These are phyloP conservation scores for Andrena flavipes DNA, from an alignment of 2,888 invertebrate genomes.

Conservation along the genomic window DNA sequence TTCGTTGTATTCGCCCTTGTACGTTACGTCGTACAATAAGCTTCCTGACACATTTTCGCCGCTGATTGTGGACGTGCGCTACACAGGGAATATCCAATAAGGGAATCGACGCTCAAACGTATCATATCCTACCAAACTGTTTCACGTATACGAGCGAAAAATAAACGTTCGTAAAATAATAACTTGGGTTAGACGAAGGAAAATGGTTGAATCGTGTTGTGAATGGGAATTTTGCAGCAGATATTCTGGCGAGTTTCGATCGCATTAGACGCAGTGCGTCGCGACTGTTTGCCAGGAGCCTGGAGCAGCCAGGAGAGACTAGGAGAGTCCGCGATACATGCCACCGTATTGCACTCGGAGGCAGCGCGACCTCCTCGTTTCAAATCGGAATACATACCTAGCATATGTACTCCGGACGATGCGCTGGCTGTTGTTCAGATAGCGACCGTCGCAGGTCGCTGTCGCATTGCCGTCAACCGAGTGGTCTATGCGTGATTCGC, in stretches of 20 bases:
- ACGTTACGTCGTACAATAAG: neutral
- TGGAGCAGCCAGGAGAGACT: too few relatives aligned
- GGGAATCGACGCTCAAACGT: neutral
- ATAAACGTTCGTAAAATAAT: too few relatives aligned
- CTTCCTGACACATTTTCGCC: slow-evolving; percentile 5
- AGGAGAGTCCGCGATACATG: slow-evolving; percentile 68
- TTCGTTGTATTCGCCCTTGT: neutral
- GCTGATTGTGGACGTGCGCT: neutral
- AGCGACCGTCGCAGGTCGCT: too few relatives aligned
- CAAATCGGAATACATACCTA: too few relatives aligned
- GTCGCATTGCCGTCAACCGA: too few relatives aligned
- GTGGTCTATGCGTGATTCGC: too few relatives aligned
- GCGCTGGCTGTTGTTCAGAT: too few relatives aligned
- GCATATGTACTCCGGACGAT: too few relatives aligned
- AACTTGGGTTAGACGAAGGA: too few relatives aligned
- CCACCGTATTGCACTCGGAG: slow-evolving; percentile 31
- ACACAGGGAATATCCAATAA: neutral
- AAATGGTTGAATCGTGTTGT: too few relatives aligned
- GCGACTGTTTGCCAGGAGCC: slow-evolving; percentile 73
- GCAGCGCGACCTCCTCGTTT: slow-evolving; percentile 6
- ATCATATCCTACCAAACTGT: neutral
- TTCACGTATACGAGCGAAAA: neutral
- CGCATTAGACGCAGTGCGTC: slow-evolving; percentile 79
- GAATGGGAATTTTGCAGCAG: neutral
- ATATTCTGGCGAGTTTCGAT: slow-evolving; percentile 38